Base-by-base conservation (phyloP, 2,797 vertebrate species). In the Tamandua tetradactyla region DNA sequence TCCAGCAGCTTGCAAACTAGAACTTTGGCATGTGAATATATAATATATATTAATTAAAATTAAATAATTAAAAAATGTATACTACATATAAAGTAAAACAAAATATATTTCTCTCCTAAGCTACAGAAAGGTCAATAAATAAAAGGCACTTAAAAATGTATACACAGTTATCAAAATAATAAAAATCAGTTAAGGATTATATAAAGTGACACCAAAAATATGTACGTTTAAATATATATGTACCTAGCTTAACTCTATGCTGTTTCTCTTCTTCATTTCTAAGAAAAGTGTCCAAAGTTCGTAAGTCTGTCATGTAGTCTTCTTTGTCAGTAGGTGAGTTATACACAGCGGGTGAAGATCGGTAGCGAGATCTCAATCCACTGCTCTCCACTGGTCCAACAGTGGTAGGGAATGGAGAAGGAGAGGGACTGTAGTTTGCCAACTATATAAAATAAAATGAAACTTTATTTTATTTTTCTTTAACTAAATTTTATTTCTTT, bases 241-340 rank as follows among this genome's bases (percentile, higher is more conserved):
- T 97, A 99, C 99, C 99, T 3, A 99, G 97, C 2, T 99, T 99
- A 78, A 99, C 99, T 62, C 99, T 98, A 52, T 99, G 99, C 95
- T 98, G 99, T 18, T 99, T 99, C 98, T 99, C 99, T 93, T 99
- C 99, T 96, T 99, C 99, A 0, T 98, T 98, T 69, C 98, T 98
- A 18, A 99, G 98, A 94, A 99, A 99, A 94, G 98, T 98, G 96
- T 99, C 99, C 94, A 99, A 96, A 32, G 98, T 98, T 83, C 99
- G 99, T 30, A 99, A 98, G 94, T 99, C 99, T 2, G 99, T 99
- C 96, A 99, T 99, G 59, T 98, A 99, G 85, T 99, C 99, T 5
- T 99, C 99, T 72, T 99, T 99, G 68, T 98, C 99, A 42, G 98
- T 98, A 3, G 99, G 99, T 1, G 99, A 99, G 64, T 98, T 99